Conservation (phyloP, 2,797 vertebrate genomes). For the Vireo griseus region DNA sequence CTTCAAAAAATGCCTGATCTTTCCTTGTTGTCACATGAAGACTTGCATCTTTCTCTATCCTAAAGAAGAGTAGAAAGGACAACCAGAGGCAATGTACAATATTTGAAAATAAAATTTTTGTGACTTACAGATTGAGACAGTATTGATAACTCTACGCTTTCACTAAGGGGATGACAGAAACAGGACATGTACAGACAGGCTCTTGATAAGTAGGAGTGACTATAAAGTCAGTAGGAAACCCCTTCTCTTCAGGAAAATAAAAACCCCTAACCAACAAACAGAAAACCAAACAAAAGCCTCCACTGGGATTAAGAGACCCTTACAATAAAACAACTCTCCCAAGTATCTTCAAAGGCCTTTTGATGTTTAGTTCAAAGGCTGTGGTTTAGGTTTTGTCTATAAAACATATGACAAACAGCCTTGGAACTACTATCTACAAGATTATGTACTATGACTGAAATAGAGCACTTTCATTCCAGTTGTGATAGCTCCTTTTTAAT, state of each 20-base stretch:
- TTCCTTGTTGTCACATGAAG: background rate
- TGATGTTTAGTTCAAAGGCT: slow-evolving; percentile 44
- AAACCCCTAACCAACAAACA: background rate
- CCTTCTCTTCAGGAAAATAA: background rate
- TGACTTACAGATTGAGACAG: background rate
- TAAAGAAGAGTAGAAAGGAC: background rate
- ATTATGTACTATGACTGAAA: background rate
- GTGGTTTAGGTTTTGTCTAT: background rate
- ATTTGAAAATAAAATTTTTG: background rate
- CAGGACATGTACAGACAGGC: accelerated
- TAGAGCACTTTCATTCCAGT: background rate
- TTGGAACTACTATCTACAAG: background rate
- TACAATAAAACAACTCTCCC: background rate
- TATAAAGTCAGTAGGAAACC: background rate
- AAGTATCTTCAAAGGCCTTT: slow-evolving; percentile 23
- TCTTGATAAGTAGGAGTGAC: background rate
- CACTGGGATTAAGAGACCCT: background rate
- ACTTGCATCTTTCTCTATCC: background rate
- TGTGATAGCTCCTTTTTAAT: background rate
- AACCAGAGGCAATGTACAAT: background rate
- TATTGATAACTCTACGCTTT: background rate
- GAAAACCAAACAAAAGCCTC: background rate
- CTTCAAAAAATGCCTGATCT: background rate
- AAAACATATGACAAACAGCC: background rate
- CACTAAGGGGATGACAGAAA: background rate